Evolutionary conservation across 2,113 vertebrate species (phyloP).

Genomic region (Cepphus grylle): DNA sequence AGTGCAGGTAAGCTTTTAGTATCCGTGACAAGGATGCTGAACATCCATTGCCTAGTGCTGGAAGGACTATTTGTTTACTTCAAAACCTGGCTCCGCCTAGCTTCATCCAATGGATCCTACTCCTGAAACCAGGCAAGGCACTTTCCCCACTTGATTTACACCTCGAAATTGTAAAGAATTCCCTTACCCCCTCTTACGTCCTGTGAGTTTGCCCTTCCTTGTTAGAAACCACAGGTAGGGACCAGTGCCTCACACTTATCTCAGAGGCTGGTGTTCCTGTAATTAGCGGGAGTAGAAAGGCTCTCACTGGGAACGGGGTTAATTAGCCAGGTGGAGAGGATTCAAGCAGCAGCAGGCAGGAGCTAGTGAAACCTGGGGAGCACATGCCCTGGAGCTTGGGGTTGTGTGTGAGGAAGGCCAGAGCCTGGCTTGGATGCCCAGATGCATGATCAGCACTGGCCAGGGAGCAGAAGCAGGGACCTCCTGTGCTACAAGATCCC

Average conservation of each 20-base stretch:
- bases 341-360: not conserved
- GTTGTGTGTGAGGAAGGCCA: not conserved
- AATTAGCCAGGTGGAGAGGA: not conserved
- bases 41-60: not conserved
- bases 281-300: not conserved
- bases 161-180: not conserved
- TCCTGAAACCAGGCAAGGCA: not conserved
- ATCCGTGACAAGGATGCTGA: not conserved
- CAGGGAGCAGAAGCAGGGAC: not conserved
- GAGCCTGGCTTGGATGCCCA: not conserved
- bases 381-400: fast-evolving
- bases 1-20: not conserved
- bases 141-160: not conserved
- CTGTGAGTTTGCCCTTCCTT: not conserved
- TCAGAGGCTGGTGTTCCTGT: not conserved
- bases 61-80: not conserved
- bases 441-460: fast-evolving
- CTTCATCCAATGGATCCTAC: not conserved
- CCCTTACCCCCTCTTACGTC: not conserved
- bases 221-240: not conserved
- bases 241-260: not conserved
- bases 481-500: fast-evolving
- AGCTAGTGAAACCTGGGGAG: not conserved
- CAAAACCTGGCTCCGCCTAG: fast-evolving
- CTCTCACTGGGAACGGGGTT: not conserved